Percentiles rank a stretch among this genome's conserved stretches.
These are phyloP conservation scores for Ophion slaviceki DNA, from an alignment of 2,888 invertebrate genomes.

Conservation along the genomic window DNA sequence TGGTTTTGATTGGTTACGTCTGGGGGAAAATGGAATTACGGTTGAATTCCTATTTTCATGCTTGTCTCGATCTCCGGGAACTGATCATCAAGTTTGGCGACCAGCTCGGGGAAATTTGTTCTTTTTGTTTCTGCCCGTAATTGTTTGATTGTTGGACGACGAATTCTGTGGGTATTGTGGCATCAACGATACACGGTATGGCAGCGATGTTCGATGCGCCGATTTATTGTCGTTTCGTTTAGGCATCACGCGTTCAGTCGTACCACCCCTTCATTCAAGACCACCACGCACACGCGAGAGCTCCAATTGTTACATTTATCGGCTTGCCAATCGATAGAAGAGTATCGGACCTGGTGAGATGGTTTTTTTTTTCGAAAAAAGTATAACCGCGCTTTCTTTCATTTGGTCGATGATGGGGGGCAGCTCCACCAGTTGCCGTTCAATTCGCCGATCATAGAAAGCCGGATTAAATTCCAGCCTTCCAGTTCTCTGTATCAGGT, in stretches of 20 bases:
- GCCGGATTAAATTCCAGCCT: slow-evolving; percentile 81
- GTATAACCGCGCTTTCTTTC: slow-evolving; percentile 62
- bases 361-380: background rate
- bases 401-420: slow-evolving; percentile 74
- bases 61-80: background rate
- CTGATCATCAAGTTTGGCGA: background rate
- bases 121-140: background rate
- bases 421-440: slow-evolving; percentile 82
- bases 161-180: background rate
- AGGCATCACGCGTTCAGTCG: slow-evolving; percentile 47
- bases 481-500: slow-evolving; percentile 82
- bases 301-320: background rate
- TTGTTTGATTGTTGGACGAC: background rate
- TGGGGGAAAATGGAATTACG: background rate
- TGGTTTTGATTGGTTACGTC: background rate
- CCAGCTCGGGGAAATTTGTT: background rate
- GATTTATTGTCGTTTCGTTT: slow-evolving; percentile 61
- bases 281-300: too few species aligned
- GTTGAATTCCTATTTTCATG: background rate
- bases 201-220: slow-evolving; percentile 51
- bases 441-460: slow-evolving; percentile 82
- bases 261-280: slow-evolving; percentile 21
- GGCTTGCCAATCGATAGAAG: background rate
- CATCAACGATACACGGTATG: slow-evolving; percentile 27
- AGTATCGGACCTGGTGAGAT: background rate